These are phyloP conservation scores for Menura novaehollandiae DNA, from an alignment of 2,113 vertebrate genomes.

Conservation along the genomic window DNA sequence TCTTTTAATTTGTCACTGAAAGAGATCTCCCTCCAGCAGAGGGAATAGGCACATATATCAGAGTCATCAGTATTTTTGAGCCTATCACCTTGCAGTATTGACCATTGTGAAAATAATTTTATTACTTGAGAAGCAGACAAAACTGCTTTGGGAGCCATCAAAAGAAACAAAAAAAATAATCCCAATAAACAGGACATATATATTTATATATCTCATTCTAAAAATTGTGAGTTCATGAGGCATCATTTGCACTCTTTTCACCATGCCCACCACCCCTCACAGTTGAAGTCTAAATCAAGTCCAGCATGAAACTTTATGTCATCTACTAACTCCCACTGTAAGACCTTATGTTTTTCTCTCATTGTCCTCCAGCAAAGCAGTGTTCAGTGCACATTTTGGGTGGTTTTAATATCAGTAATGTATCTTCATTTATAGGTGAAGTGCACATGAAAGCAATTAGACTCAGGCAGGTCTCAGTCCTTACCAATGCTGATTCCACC, in stretches of 20 bases:
- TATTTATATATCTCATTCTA: not conserved
- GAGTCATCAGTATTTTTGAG: not conserved
- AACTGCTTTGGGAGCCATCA: not conserved
- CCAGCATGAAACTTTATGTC: not conserved
- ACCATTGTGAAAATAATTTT: not conserved
- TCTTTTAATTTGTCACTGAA: not conserved
- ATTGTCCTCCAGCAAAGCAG: not conserved
- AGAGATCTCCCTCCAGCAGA: not conserved
- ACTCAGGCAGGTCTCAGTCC: not conserved
- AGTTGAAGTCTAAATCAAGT: not conserved
- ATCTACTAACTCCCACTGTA: not conserved
- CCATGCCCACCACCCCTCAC: accelerated
- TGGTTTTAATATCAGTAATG: not conserved
- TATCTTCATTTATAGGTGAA: not conserved
- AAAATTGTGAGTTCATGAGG: not conserved
- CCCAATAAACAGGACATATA: not conserved
- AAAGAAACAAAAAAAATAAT: not conserved
- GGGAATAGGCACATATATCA: not conserved
- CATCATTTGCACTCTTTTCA: not conserved
- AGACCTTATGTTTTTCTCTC: not conserved
- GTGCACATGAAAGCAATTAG: not conserved
- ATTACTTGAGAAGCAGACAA: not conserved
- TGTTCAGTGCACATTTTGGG: not conserved
- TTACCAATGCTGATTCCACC: not conserved
- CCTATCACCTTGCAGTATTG: not conserved